Base-by-base conservation (phyloP, 2,888 invertebrate genomes). In the Tuta absoluta region DNA sequence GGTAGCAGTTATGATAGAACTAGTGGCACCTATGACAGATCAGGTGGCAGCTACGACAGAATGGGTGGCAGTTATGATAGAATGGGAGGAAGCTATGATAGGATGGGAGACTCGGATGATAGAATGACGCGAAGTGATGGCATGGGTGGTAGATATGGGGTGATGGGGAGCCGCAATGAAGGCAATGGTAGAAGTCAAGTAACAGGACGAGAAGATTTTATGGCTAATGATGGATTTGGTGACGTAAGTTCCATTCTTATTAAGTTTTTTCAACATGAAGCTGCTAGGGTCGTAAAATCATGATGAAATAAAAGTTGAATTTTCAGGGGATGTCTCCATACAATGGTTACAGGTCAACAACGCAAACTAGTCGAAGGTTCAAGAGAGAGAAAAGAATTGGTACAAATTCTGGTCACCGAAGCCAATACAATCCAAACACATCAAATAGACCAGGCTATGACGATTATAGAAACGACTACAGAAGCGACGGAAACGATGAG, bases 361-460 rank as follows among this genome's bases (percentile, higher is more conserved):
- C 80, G 0, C 60, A 60, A 45, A 17, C 56, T 80, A 80, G 59
- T 58, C 77, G 81, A 59, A 78, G 90, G 59, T 86, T 81, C 65
- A 88, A 81, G 67, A 79, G 90, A 0, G 88, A 87, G 17, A 81
- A 76, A 37, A 78, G 78, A 3, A 75, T 77, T 11, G 85, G 85
- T 62, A 77, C 71, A 63, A 89, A 88, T 66, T 87, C 89, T 0
- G 90, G 90, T 0, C 85, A 89, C 65, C 78, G 91, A 45, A 90
- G 89, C 67, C 91, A 90, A 64, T 89, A 89, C 66, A 91, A 90
- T 65, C 91, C 90, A 0, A 87, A 89, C 57, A 72, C 78, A 0
- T 82, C 82, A 45, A 80, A 75, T 59, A 63, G 72, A 21, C 71
- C 78, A 1, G 76, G 73, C 0, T 72, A 77, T 24, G 80, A 83